A percentile compares a stretch with the other conserved stretches of the same genome.
Conservation (phyloP, 2,888 invertebrate genomes). For the Eupithecia dodoneata region DNA sequence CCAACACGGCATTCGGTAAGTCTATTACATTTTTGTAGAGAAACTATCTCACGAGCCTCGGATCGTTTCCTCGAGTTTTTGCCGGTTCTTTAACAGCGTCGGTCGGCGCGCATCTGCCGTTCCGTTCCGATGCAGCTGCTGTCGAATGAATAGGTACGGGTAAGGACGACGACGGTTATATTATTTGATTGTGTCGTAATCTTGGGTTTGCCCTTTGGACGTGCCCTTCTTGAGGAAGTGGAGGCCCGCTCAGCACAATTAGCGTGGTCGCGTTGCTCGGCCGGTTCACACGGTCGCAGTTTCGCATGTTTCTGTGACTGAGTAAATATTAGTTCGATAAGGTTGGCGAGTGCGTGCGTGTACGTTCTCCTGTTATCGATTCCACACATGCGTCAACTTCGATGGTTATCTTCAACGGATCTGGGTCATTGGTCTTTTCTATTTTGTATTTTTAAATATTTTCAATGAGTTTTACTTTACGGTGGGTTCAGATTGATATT, state of each 20-base stretch:
- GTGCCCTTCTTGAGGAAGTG: slow-evolving; percentile 45
- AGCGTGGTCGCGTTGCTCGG: slow-evolving; percentile 48
- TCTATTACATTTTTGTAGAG: slow-evolving; percentile 55
- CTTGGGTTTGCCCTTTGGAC: slow-evolving; percentile 64
- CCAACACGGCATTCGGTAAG: slow-evolving; percentile 65
- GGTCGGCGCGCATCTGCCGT: slow-evolving; percentile 76
- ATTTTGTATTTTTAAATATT: slow-evolving; percentile 60
- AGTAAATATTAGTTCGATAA: slow-evolving; percentile 80
- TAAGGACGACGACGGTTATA: slow-evolving; percentile 57
- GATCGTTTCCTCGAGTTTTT: slow-evolving; percentile 61
- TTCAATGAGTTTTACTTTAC: slow-evolving; percentile 54
- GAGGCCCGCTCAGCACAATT: slow-evolving; percentile 65
- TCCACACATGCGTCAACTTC: slow-evolving; percentile 80
- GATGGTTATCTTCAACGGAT: slow-evolving; percentile 80
- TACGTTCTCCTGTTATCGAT: slow-evolving; percentile 78
- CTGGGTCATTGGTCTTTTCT: slow-evolving; percentile 83
- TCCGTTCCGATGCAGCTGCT: slow-evolving; percentile 77
- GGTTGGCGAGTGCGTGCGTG: slow-evolving; percentile 75
- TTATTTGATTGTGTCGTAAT: slow-evolving; percentile 57
- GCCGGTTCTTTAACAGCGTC: slow-evolving; percentile 67
- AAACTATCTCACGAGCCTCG: slow-evolving; percentile 55
- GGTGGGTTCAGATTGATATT: slow-evolving; percentile 44
- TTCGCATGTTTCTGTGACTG: slow-evolving; percentile 74
- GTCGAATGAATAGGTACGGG: slow-evolving; percentile 70
- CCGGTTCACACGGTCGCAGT: slow-evolving; percentile 69